Percentiles rank a stretch among this genome's conserved stretches.
Evolutionary conservation across 2,888 invertebrate species (phyloP).

Genomic region (Acleris cristana): DNA sequence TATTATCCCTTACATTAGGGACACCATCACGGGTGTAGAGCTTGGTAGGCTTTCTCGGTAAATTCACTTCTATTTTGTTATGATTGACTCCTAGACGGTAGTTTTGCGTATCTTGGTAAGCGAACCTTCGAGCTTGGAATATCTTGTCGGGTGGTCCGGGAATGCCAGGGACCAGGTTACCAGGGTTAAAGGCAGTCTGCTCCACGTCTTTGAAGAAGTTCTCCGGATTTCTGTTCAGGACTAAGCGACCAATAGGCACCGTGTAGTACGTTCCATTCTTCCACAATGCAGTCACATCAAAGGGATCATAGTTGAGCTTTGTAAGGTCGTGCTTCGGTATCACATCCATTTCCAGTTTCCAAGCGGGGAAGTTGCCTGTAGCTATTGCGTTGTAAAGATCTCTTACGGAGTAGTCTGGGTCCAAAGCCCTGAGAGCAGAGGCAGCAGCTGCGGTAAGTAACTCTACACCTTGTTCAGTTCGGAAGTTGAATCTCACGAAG

Average conservation of each 20-base stretch:
- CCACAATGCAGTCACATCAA: conserved; percentile 95
- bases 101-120: conserved; percentile 3
- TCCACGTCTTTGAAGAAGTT: conserved; percentile 61
- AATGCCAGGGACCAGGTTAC: conserved; percentile 69
- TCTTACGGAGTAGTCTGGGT: conserved; percentile 91
- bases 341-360: conserved; percentile 89
- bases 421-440: conserved; percentile 82
- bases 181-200: conserved; percentile 59
- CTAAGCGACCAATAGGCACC: conserved; percentile 90
- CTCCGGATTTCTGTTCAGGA: conserved; percentile 85
- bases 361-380: conserved; percentile 85
- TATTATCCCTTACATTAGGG: conserved; percentile 88
- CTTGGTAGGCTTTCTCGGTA: neutral
- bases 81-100: neutral
- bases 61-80: conserved; percentile 2
- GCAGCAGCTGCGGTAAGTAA: conserved; percentile 86
- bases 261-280: conserved; percentile 90
- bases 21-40: conserved; percentile 72
- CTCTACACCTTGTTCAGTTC: conserved; percentile 92
- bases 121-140: neutral
- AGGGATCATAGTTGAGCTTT: conserved; percentile 90
- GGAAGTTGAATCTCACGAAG: conserved; percentile 93
- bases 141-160: conserved; percentile 51
- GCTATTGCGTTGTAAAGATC: conserved; percentile 93
- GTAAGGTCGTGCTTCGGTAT: conserved; percentile 91